Evolutionary conservation across 1,140 invertebrate genomes (phyloP), one percentile per base, ranked within the genome.

Genomic region (Teleogryllus occipitalis): DNA sequence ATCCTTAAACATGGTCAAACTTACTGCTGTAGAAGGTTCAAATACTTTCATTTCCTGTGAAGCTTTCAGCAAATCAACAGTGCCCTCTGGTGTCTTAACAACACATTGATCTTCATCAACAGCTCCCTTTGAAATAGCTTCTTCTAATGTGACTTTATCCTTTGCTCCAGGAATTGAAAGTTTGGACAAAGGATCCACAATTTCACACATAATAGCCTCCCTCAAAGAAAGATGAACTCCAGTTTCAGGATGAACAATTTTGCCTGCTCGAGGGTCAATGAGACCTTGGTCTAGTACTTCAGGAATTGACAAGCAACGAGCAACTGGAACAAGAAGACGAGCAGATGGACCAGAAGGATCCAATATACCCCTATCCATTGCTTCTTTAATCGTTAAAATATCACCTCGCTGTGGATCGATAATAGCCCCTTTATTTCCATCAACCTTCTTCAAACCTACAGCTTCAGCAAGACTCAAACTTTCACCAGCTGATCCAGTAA

Each of bases 221-320:
- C 90, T 89, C 75, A 96, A 88, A 54, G 90, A 93, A 73, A 97
- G 86, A 82, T 90, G 88, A 80, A 87, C 88, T 8, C 95, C 95
- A 22, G 93, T 95, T 88, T 96, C 95, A 10, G 97, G 97, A 87
- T 98, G 96, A 79, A 97, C 91, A 81, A 98, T 93, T 85, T 93
- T 94, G 79, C 92, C 91, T 65, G 91, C 91, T 22, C 89, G 84
- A n/a, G 90, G 87, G 85, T 97, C 93, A 81, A 96, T 90, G 18
- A 98, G 87, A 80, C 96, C 96, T 86, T 96, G 94, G 82, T 92
- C 89, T 74, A 95, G 89, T 78, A 96, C 87, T 87, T 94, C 94
- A 21, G 95, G 92, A 80, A 97, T 87, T 27, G 94, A 93, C 49
- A 97, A 85, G 85, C 93, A 94, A 84, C 91, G 91, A 73, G 91